Percentiles rank a stretch among this genome's conserved stretches.
Evolutionary conservation across 1,140 invertebrate genomes (phyloP).

Genomic region (Drosophila sproati): DNA sequence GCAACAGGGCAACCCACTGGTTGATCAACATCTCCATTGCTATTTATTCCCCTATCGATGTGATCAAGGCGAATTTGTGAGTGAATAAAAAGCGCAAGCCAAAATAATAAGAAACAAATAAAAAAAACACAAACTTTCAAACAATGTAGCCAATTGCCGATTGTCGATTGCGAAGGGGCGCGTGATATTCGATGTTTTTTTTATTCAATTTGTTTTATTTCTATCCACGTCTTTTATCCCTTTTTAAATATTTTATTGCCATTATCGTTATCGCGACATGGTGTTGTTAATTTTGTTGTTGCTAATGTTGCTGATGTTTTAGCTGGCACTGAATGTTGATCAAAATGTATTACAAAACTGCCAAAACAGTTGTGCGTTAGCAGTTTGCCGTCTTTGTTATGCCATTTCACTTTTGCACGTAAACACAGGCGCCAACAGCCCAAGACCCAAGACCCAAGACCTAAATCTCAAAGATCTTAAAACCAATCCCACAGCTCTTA

Average conservation of each 20-base stretch:
- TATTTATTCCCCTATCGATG: slow-evolving; percentile 48
- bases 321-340: slow-evolving; percentile 30
- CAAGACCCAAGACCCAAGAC: slow-evolving; percentile 6
- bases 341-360: slow-evolving; percentile 52
- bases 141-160: slow-evolving; percentile 52
- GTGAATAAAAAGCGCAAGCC: slow-evolving; percentile 16
- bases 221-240: slow-evolving; percentile 16
- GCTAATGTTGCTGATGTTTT: slow-evolving; percentile 20
- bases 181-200: slow-evolving; percentile 32
- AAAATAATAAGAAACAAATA: slow-evolving; percentile 11
- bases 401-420: slow-evolving; percentile 63
- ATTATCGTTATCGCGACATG: slow-evolving; percentile 63
- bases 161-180: slow-evolving; percentile 38
- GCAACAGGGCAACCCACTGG: slow-evolving; percentile 21
- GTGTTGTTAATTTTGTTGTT: neutral
- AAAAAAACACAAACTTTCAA: slow-evolving; percentile 29
- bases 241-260: slow-evolving; percentile 38
- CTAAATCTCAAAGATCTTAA: neutral
- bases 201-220: slow-evolving; percentile 1
- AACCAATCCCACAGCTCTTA: slow-evolving; percentile 43
- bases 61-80: slow-evolving; percentile 48
- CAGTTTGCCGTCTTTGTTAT: slow-evolving; percentile 59
- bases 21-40: slow-evolving; percentile 71
- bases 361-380: slow-evolving; percentile 36
- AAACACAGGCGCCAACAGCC: slow-evolving; percentile 17